Conservation (phyloP, 2,888 invertebrate species). For the Meloe dianella region DNA sequence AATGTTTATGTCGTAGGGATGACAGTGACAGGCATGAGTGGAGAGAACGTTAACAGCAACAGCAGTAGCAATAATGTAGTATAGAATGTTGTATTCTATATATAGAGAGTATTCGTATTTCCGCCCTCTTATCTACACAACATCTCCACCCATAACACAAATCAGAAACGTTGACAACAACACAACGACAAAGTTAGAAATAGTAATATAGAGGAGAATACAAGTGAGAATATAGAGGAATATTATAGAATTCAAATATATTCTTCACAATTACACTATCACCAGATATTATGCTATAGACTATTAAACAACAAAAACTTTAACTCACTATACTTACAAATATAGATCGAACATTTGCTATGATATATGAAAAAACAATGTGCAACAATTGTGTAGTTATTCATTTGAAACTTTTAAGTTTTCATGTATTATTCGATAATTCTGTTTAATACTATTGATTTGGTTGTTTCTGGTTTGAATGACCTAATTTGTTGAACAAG, state of each 20-base stretch:
- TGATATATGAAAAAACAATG: too few relatives aligned
- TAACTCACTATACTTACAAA: background rate
- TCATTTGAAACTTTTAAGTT: background rate
- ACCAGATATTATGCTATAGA: background rate
- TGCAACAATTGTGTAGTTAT: background rate
- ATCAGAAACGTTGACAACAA: slow-evolving; percentile 47
- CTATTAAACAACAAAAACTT: background rate
- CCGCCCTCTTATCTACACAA: slow-evolving; percentile 40
- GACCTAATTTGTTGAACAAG: slow-evolving; percentile 32
- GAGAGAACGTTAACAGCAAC: slow-evolving; percentile 23
- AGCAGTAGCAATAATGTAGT: slow-evolving; percentile 11
- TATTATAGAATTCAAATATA: background rate
- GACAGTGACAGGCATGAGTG: slow-evolving; percentile 35
- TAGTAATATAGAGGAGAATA: slow-evolving; percentile 8
- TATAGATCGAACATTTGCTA: too few relatives aligned
- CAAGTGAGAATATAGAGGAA: background rate
- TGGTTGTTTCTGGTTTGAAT: slow-evolving; percentile 9
- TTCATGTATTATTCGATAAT: background rate
- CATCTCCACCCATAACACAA: slow-evolving; percentile 46
- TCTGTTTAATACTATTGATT: background rate
- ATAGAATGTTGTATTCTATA: slow-evolving; percentile 20
- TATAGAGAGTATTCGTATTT: slow-evolving; percentile 31
- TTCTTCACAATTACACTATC: background rate
- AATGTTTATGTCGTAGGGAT: slow-evolving; percentile 32
- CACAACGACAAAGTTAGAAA: slow-evolving; percentile 29